Percentiles rank a stretch among this genome's conserved stretches.
These are phyloP conservation scores for Oxycera nigricornis DNA, from an alignment of 2,888 invertebrate species.

Conservation along the genomic window DNA sequence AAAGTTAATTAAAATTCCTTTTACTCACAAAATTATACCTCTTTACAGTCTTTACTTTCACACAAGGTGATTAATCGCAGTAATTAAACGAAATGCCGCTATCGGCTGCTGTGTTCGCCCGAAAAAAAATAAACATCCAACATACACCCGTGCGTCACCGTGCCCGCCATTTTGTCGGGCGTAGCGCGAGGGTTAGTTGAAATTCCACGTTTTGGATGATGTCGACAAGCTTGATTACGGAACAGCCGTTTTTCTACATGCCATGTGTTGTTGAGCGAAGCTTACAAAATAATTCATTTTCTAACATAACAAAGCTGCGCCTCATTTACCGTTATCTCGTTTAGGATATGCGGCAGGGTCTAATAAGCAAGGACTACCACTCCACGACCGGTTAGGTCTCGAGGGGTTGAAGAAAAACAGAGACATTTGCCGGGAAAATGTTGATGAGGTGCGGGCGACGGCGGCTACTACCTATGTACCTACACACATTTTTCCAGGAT, in stretches of 20 bases:
- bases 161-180: neutral
- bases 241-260: constrained; percentile 10
- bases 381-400: neutral
- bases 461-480: neutral
- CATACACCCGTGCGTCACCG: neutral
- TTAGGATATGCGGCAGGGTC: neutral
- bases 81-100: constrained; percentile 33
- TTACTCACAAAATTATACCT: constrained; percentile 36
- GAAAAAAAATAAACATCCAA: neutral
- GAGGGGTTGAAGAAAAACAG: no score
- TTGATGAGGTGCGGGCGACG: neutral
- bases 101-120: constrained; percentile 12
- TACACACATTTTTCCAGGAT: constrained; percentile 15
- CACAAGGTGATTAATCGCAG: constrained; percentile 40
- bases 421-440: no score
- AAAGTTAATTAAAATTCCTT: constrained; percentile 40
- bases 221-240: neutral
- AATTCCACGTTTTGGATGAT: constrained; percentile 18
- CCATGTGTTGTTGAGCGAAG: constrained; percentile 26
- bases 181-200: neutral
- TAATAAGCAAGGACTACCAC: constrained; percentile 4
- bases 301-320: constrained; percentile 34
- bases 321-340: constrained; percentile 37
- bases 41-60: constrained; percentile 37
- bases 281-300: constrained; percentile 38